A percentile compares a stretch with the other conserved stretches of the same genome.
phyloP scores from a whole-genome alignment of 2,888 invertebrate genomes.

The Linnaemya vulpina region DNA sequence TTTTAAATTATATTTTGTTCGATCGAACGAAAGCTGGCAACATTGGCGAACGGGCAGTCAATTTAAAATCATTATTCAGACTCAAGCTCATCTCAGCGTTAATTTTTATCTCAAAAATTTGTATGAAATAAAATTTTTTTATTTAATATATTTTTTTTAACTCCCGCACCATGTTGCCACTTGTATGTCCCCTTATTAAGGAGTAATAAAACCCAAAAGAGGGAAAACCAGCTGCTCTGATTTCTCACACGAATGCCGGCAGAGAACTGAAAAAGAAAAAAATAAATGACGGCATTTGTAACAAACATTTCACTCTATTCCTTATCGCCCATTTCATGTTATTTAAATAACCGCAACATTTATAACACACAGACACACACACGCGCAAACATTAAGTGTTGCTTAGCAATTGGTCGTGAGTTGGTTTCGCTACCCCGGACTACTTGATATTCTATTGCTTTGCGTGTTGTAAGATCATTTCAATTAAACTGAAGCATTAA shows the following conservation, averaged over 20 bases:
- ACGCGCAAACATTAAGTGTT: not conserved
- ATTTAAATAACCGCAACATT: conserved; percentile 12
- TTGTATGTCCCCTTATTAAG: conserved; percentile 42
- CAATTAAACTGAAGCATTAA: conserved; percentile 69
- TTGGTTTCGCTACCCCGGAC: not conserved
- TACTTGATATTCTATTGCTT: conserved; percentile 66
- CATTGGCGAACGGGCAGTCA: no score
- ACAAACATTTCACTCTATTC: not conserved
- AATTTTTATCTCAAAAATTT: no score
- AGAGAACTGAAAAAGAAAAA: no score
- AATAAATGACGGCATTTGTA: conserved; percentile 7
- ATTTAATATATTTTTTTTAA: no score
- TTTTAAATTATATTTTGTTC: no score
- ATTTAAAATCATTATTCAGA: no score
- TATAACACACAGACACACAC: not conserved
- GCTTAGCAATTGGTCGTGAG: not conserved
- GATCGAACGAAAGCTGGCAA: no score
- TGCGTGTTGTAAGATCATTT: conserved; percentile 68
- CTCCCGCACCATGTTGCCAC: conserved; percentile 33
- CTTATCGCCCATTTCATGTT: not conserved
- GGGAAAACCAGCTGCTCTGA: conserved; percentile 57
- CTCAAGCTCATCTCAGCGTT: no score
- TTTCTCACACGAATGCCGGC: conserved; percentile 60
- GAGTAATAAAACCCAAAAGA: not conserved
- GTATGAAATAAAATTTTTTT: no score